These are phyloP conservation scores for Microtus ochrogaster DNA, from an alignment of 2,113 vertebrate genomes.

Conservation along the genomic window DNA sequence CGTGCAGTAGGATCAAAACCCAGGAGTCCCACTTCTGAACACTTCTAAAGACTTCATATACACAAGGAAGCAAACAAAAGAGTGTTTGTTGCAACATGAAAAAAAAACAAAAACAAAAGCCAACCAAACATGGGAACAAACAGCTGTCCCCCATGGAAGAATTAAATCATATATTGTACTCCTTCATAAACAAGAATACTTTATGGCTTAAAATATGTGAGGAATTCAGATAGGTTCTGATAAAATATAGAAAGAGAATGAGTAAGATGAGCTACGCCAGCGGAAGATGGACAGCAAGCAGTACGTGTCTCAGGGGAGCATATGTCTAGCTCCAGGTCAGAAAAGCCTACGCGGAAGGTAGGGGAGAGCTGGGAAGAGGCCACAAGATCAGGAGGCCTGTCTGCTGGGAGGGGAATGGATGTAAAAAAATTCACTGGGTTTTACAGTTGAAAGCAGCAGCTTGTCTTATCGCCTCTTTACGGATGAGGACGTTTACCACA, in stretches of 20 bases:
- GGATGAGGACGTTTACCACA: background rate
- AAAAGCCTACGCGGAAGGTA: background rate
- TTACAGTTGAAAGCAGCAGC: background rate
- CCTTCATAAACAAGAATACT: slow-evolving; percentile 24
- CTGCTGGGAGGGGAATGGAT: background rate
- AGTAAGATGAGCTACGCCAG: background rate
- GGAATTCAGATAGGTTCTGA: slow-evolving; percentile 26
- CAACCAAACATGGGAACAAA: slow-evolving; percentile 1
- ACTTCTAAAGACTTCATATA: slow-evolving; percentile 35
- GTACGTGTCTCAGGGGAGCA: background rate
- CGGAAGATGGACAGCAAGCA: background rate
- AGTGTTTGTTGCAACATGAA: background rate
- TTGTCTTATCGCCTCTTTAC: background rate
- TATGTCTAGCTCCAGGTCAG: background rate
- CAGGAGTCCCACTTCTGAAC: slow-evolving; percentile 31
- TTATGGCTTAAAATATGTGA: slow-evolving; percentile 34
- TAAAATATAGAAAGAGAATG: slow-evolving; percentile 13
- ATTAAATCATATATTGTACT: slow-evolving; percentile 35
- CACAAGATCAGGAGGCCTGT: background rate
- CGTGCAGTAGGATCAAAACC: no score
- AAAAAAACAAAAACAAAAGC: background rate
- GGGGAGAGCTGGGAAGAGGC: background rate
- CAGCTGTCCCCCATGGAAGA: background rate
- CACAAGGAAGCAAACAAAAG: slow-evolving; percentile 16
- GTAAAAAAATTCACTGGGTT: background rate